These are phyloP conservation scores for Drosophila diplacantha DNA, from an alignment of 2,888 invertebrate genomes.

Conservation along the genomic window DNA sequence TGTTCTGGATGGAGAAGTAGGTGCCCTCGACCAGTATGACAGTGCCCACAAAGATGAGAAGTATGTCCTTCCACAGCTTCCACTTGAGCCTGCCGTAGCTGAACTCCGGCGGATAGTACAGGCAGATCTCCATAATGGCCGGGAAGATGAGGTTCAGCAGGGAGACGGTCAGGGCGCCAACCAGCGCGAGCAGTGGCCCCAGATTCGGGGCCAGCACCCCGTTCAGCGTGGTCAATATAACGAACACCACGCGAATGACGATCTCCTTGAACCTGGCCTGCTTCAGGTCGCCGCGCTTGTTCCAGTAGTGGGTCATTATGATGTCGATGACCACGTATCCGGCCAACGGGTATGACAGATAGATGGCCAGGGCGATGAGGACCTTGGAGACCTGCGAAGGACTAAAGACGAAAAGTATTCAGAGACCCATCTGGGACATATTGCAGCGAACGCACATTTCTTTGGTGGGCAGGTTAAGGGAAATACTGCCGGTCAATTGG, in stretches of 20 bases:
- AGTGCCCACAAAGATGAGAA: constrained; percentile 17
- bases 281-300: background rate
- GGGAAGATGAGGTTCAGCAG: constrained; percentile 42
- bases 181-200: constrained; percentile 24
- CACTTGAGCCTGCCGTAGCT: constrained; percentile 15
- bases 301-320: constrained; percentile 81
- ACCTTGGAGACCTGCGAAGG: constrained; percentile 85
- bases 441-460: constrained; percentile 80
- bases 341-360: constrained; percentile 93
- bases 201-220: constrained; percentile 24
- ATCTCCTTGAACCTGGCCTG: constrained; percentile 11
- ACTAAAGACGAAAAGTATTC: background rate
- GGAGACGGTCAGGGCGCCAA: constrained; percentile 37
- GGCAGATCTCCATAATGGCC: constrained; percentile 28
- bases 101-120: constrained; percentile 17
- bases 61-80: constrained; percentile 25
- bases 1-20: background rate
- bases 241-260: constrained; percentile 13
- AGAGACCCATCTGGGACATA: background rate
- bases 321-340: constrained; percentile 97
- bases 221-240: constrained; percentile 21
- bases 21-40: constrained; percentile 22
- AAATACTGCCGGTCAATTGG: constrained; percentile 85
- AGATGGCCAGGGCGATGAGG: constrained; percentile 89
- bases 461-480: constrained; percentile 86